Evolutionary conservation across 2,113 vertebrate genomes (phyloP).

Genomic region (Chinchilla lanigera): DNA sequence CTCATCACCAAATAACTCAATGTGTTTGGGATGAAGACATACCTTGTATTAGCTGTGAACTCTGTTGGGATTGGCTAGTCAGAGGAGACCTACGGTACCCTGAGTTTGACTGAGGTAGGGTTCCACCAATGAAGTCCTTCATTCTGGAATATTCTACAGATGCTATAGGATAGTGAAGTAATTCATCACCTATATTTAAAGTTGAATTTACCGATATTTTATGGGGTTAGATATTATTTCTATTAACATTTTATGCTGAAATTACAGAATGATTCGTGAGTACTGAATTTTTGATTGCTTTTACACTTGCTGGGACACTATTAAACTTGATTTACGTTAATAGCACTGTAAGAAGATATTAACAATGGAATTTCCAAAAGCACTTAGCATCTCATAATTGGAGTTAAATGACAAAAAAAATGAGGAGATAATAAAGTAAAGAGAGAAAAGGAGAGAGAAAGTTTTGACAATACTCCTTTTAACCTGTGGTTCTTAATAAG

Average conservation of each 20-base stretch:
- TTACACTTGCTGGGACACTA: conserved; percentile 93
- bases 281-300: conserved; percentile 94
- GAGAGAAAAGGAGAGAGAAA: conserved; percentile 82
- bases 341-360: conserved; percentile 93
- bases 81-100: not conserved
- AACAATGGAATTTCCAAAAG: conserved; percentile 93
- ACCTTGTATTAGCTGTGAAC: not conserved
- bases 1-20: not conserved
- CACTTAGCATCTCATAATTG: conserved; percentile 93
- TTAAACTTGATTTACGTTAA: conserved; percentile 94
- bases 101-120: conserved; percentile 3
- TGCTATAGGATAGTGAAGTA: conserved; percentile 80
- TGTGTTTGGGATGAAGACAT: conserved; percentile 1
- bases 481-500: conserved; percentile 85
- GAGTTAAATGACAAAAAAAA: conserved; percentile 93
- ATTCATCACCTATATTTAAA: conserved; percentile 91
- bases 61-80: conserved; percentile 37
- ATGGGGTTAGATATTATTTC: conserved; percentile 93
- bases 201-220: conserved; percentile 93
- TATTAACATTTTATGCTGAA: conserved; percentile 95
- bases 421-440: conserved; percentile 88
- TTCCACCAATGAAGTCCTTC: conserved; percentile 71
- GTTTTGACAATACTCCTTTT: conserved; percentile 87
- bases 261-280: conserved; percentile 94
- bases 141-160: conserved; percentile 70